Evolutionary conservation across 2,888 invertebrate genomes (phyloP).

Genomic region (Tetragonula carbonaria): DNA sequence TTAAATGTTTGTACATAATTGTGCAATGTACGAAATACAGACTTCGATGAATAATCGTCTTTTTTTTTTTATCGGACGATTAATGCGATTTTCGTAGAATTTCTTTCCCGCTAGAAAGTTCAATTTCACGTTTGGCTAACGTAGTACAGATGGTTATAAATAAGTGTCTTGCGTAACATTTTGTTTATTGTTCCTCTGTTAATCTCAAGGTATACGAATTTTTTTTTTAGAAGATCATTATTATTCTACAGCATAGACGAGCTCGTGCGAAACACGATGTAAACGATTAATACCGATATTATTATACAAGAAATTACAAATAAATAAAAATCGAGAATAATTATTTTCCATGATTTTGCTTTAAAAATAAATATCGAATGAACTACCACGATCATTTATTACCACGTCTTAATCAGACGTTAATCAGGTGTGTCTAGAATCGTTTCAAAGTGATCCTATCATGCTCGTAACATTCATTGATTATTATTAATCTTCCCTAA

Average conservation of each 20-base stretch:
- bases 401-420: too few relatives aligned
- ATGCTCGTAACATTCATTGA: slow-evolving; percentile 5
- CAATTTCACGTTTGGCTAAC: slow-evolving; percentile 2
- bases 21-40: background rate
- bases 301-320: too few relatives aligned
- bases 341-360: background rate
- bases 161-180: slow-evolving; percentile 51
- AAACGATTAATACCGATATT: background rate
- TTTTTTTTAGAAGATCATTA: background rate
- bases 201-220: background rate
- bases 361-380: background rate
- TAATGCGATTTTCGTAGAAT: too few relatives aligned
- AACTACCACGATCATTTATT: background rate
- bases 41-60: background rate
- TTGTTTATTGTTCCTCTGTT: slow-evolving; percentile 51
- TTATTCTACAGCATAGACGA: background rate
- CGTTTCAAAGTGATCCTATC: too few relatives aligned
- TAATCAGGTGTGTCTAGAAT: background rate
- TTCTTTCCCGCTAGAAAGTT: background rate
- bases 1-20: background rate
- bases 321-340: too few relatives aligned
- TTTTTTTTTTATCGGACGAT: too few relatives aligned
- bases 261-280: background rate
- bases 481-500: slow-evolving; percentile 27
- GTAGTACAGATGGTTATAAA: slow-evolving; percentile 51